Conservation (phyloP, 1,140 invertebrate species). For the Colletes gigas region DNA sequence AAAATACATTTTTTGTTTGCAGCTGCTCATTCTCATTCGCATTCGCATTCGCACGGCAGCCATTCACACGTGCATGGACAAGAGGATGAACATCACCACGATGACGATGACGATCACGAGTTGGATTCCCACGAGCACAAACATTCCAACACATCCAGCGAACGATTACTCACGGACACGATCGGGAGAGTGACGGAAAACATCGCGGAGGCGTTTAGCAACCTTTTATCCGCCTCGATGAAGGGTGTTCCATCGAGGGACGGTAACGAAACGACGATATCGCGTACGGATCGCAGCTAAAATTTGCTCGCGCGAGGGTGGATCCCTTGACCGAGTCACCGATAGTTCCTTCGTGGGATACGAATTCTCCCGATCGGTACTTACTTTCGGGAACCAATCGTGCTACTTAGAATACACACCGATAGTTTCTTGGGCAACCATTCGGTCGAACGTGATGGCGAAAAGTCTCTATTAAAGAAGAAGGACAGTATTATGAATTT, state of each 20-base stretch:
- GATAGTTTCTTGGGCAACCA: not conserved
- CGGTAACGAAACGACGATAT: conserved; percentile 2
- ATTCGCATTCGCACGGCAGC: conserved; percentile 62
- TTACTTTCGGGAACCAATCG: conserved; percentile 16
- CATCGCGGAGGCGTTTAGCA: conserved; percentile 58
- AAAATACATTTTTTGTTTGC: conserved; percentile 53
- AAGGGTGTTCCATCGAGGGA: not conserved
- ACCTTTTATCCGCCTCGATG: conserved; percentile 52
- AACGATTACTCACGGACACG: conserved; percentile 41
- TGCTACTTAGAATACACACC: not conserved
- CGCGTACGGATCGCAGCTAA: conserved; percentile 12
- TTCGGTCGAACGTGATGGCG: not conserved
- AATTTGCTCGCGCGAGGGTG: not conserved
- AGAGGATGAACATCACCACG: conserved; percentile 48
- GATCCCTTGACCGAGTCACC: not conserved
- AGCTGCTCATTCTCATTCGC: conserved; percentile 76
- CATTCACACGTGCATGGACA: conserved; percentile 52
- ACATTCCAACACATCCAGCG: conserved; percentile 17
- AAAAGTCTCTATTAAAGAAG: not conserved
- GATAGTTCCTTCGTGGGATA: not conserved
- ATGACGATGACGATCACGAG: conserved; percentile 51
- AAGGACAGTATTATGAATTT: conserved; percentile 29
- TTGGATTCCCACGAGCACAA: conserved; percentile 41
- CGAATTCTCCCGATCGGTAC: not conserved
- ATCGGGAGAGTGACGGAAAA: conserved; percentile 65